Evolutionary conservation across 2,113 vertebrate genomes (phyloP).

Genomic region (Labeo catla): DNA sequence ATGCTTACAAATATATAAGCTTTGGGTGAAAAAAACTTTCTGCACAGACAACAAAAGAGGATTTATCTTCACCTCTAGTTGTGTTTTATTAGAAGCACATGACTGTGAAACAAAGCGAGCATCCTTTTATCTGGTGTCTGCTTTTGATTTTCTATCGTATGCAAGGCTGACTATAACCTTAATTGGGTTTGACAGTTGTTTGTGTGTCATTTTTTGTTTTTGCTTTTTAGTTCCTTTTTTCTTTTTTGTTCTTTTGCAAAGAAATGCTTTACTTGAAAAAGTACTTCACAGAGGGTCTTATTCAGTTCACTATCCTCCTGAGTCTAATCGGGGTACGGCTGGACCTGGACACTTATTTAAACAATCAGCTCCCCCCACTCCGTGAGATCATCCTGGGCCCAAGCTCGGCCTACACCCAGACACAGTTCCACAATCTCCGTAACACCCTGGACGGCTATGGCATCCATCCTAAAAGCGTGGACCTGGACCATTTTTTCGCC

Average conservation of each 20-base stretch:
- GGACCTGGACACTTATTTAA: conserved; percentile 98
- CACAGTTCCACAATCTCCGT: conserved; percentile 97
- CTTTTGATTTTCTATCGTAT: conserved; percentile 13
- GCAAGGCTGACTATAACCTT: conserved; percentile 18
- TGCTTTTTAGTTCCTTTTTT: conserved; percentile 64
- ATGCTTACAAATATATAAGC: conserved; percentile 20
- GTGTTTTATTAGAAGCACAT: conserved; percentile 1
- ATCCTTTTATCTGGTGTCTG: conserved; percentile 16
- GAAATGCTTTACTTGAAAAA: conserved; percentile 99
- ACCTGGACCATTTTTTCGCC: conserved; percentile 93
- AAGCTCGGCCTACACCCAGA: conserved; percentile 98
- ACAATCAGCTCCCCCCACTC: conserved; percentile 90
- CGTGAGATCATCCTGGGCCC: conserved; percentile 98
- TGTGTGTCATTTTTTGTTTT: conserved; percentile 36
- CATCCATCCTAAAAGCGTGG: conserved; percentile 96
- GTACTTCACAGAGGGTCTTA: conserved; percentile 99
- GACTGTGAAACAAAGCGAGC: conserved; percentile 18
- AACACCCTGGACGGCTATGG: conserved; percentile 97
- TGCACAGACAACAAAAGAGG: conserved; percentile 23
- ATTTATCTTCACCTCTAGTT: background rate
- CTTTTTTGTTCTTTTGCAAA: conserved; percentile 83
- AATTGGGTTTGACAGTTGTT: conserved; percentile 15
- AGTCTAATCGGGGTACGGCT: conserved; percentile 96
- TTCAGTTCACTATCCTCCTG: conserved; percentile 99
- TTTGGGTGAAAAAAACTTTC: background rate